Percentiles rank a stretch among this genome's conserved stretches.
phyloP scores from a whole-genome alignment of 2,113 vertebrate genomes.

The Ascaphus truei region DNA sequence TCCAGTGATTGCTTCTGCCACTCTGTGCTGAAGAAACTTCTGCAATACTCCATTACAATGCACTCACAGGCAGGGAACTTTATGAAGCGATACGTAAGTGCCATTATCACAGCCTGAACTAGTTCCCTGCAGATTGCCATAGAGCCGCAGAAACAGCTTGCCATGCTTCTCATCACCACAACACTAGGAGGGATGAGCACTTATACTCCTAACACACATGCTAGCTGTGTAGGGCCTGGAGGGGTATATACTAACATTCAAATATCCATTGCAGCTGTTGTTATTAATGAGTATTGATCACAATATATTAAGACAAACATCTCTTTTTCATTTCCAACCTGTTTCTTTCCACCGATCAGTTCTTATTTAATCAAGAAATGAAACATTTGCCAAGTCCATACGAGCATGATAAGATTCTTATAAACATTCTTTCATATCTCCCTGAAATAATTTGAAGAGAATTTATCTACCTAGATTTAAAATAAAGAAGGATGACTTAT shows the following conservation, averaged over 20 bases:
- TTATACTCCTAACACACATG: constrained; percentile 7
- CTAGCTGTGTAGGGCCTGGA: neutral
- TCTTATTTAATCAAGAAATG: too few relatives aligned
- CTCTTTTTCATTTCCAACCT: neutral
- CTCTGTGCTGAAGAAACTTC: constrained; percentile 24
- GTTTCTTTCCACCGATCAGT: too few relatives aligned
- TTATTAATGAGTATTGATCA: constrained; percentile 5
- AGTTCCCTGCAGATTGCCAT: constrained; percentile 23
- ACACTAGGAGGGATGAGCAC: constrained; percentile 15
- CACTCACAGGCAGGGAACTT: constrained; percentile 20
- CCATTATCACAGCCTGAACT: constrained; percentile 33
- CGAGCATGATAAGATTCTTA: too few relatives aligned
- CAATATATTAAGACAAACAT: neutral
- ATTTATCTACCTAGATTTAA: too few relatives aligned
- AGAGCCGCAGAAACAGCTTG: constrained; percentile 27
- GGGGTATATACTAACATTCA: neutral
- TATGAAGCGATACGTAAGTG: constrained; percentile 27
- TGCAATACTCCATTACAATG: constrained; percentile 31
- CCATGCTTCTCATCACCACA: constrained; percentile 24
- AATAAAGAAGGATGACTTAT: too few relatives aligned
- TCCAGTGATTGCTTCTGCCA: constrained; percentile 25
- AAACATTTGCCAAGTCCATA: too few relatives aligned
- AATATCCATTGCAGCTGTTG: constrained; percentile 4
- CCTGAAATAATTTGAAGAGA: too few relatives aligned
- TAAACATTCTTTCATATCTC: too few relatives aligned